Evolutionary conservation across 2,888 invertebrate genomes (phyloP).

Genomic region (Mechanitis mazaeus): DNA sequence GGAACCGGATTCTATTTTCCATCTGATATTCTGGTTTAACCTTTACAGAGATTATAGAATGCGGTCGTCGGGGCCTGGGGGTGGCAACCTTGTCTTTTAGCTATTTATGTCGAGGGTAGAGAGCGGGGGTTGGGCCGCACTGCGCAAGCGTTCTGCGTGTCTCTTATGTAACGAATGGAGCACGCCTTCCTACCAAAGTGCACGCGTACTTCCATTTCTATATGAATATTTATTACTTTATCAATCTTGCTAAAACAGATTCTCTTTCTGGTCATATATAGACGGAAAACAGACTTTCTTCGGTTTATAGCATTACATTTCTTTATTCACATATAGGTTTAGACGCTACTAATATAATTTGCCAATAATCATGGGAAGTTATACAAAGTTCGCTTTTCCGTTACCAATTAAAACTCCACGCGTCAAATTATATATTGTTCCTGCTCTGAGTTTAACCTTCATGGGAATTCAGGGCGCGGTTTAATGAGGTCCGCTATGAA

Average conservation of each 20-base stretch:
- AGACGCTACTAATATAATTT: too few relatives aligned
- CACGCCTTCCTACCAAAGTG: conserved; percentile 39
- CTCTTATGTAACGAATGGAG: conserved; percentile 65
- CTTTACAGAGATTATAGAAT: conserved; percentile 73
- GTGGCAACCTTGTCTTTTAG: conserved; percentile 75
- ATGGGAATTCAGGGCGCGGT: conserved; percentile 65
- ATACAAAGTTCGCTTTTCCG: conserved; percentile 4
- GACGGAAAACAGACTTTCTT: too few relatives aligned
- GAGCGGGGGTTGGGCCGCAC: conserved; percentile 53
- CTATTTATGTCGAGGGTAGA: conserved; percentile 73
- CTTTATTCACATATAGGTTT: too few relatives aligned
- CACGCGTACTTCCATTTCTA: conserved; percentile 33
- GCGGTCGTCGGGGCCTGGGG: conserved; percentile 66
- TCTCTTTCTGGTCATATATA: conserved; percentile 26
- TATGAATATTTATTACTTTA: conserved; percentile 50
- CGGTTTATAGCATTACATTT: too few relatives aligned
- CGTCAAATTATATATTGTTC: conserved; percentile 31
- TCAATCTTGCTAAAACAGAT: conserved; percentile 11
- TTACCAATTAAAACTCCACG: conserved; percentile 15
- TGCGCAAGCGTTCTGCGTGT: conserved; percentile 63
- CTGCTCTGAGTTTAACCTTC: conserved; percentile 60
- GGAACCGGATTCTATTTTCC: conserved; percentile 60
- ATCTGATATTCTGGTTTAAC: conserved; percentile 71
- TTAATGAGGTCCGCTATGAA: conserved; percentile 71
- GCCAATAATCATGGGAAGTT: background rate